These are phyloP conservation scores for Siphamia tubifer DNA, from an alignment of 2,113 vertebrate species.

Conservation along the genomic window DNA sequence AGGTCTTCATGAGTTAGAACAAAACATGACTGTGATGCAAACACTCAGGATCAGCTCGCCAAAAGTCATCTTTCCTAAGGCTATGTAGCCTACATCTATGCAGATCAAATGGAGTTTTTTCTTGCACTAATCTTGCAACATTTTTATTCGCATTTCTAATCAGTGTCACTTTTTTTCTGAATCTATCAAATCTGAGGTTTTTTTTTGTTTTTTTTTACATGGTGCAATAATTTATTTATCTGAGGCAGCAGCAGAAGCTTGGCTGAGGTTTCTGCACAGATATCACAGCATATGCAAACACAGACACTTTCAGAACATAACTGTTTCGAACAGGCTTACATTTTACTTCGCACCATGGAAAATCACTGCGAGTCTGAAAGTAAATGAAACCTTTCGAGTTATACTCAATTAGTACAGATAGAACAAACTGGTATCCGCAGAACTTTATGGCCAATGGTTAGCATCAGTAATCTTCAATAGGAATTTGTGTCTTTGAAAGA, in stretches of 20 bases:
- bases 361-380: no score
- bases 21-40: slow-evolving; percentile 1
- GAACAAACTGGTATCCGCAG: no score
- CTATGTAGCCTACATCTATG: background rate
- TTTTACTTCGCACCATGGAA: no score
- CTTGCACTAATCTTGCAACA: background rate
- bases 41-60: background rate
- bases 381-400: no score
- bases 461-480: no score
- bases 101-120: background rate
- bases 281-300: background rate
- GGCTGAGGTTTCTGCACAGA: background rate
- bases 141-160: background rate
- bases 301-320: no score
- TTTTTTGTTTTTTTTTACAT: no score
- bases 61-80: background rate
- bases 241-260: background rate
- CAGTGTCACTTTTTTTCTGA: background rate
- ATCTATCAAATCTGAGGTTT: background rate
- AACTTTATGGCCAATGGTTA: no score
- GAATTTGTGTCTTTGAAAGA: no score
- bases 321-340: no score
- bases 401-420: no score
- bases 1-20: slow-evolving; percentile 34
- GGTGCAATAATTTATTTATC: no score